These are phyloP conservation scores for Hydropotes inermis DNA, from an alignment of 2,113 vertebrate species.

Conservation along the genomic window DNA sequence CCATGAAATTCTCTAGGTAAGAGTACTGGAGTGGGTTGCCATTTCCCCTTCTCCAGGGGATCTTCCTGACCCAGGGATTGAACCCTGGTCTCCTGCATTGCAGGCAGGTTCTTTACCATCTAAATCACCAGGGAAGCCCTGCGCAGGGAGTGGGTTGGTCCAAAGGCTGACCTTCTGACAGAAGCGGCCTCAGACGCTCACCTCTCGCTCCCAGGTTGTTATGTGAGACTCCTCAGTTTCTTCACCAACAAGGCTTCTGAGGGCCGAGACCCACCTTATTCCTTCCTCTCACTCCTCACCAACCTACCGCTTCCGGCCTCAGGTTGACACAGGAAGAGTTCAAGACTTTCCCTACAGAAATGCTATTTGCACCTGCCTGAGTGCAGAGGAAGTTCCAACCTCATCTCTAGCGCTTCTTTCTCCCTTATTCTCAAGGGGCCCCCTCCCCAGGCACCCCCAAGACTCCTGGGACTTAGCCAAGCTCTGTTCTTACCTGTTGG, in stretches of 20 bases:
- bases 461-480: background rate
- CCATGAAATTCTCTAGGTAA: background rate
- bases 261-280: background rate
- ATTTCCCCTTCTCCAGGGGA: background rate
- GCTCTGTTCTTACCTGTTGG: background rate
- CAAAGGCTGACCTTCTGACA: background rate
- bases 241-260: background rate
- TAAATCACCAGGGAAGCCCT: background rate
- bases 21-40: accelerated
- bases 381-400: no score
- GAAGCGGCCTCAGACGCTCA: background rate
- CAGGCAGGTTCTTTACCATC: background rate
- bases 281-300: no score
- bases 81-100: background rate
- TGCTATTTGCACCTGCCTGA: no score
- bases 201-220: background rate
- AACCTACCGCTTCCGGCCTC: background rate
- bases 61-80: background rate
- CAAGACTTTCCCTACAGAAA: background rate
- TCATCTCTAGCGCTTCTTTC: background rate
- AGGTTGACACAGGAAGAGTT: background rate
- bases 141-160: background rate
- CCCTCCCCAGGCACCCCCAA: no score
- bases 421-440: no score
- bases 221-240: accelerated